A percentile compares a stretch with the other conserved stretches of the same genome.
phyloP scores from a whole-genome alignment of 2,888 invertebrate genomes.

The Arctia plantaginis region DNA sequence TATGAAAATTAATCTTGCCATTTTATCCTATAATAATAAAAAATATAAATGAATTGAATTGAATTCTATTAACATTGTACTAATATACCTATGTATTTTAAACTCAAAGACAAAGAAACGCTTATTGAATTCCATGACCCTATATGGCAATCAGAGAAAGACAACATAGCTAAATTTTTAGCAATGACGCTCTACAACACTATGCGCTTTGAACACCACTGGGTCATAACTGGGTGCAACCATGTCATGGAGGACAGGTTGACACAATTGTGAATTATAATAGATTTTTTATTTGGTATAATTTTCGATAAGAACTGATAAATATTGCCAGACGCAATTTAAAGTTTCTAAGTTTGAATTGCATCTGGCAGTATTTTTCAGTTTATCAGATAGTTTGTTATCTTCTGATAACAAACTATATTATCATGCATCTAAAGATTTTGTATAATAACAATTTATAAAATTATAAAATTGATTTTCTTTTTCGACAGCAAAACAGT shows the following conservation, averaged over 20 bases:
- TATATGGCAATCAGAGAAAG: not conserved
- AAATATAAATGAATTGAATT: not conserved
- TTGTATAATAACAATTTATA: not conserved
- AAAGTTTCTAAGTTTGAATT: not conserved
- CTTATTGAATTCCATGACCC: not conserved
- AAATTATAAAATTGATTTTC: not conserved
- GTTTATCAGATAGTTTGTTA: too few relatives aligned
- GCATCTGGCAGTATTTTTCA: too few relatives aligned
- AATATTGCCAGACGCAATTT: not conserved
- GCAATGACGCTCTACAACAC: not conserved
- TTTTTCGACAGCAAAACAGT: not conserved
- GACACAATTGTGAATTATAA: not conserved
- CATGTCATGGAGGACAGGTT: not conserved
- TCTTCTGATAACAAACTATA: not conserved
- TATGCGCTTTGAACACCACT: not conserved
- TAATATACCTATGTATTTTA: not conserved
- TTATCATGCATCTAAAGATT: not conserved
- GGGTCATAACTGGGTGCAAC: not conserved
- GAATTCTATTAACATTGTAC: not conserved
- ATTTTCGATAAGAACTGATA: not conserved
- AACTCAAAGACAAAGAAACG: not conserved
- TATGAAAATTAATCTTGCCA: slow-evolving; percentile 8
- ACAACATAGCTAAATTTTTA: not conserved
- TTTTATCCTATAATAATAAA: not conserved
- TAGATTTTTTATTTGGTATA: not conserved